Percentiles rank a stretch among this genome's conserved stretches.
Evolutionary conservation across 2,888 invertebrate species (phyloP).

Genomic region (Polyommatus icarus): DNA sequence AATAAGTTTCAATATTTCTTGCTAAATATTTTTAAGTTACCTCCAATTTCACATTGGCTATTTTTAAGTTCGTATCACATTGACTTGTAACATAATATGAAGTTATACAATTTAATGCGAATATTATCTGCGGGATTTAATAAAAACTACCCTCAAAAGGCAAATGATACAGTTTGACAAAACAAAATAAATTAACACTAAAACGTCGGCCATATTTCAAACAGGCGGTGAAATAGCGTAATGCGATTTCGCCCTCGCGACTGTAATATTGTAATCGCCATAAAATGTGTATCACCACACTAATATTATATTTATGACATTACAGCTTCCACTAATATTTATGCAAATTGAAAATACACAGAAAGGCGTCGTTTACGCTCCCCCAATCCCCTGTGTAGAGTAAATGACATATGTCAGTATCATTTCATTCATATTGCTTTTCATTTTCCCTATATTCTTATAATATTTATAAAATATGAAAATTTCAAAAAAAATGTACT

Average conservation of each 20-base stretch:
- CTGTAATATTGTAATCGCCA: conserved; percentile 77
- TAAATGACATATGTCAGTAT: conserved; percentile 62
- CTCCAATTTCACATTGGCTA: background rate
- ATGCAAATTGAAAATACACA: conserved; percentile 79
- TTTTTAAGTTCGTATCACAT: background rate
- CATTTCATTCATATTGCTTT: conserved; percentile 42
- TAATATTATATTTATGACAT: conserved; percentile 80
- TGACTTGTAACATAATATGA: background rate
- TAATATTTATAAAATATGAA: background rate
- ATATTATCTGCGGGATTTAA: conserved; percentile 5
- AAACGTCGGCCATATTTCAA: conserved; percentile 28
- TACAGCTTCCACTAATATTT: conserved; percentile 76
- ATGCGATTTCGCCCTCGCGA: conserved; percentile 55
- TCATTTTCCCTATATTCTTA: conserved; percentile 37
- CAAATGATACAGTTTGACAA: conserved; percentile 23
- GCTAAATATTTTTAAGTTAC: background rate
- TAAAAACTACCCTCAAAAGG: background rate
- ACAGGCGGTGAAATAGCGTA: conserved; percentile 43
- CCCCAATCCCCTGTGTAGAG: conserved; percentile 65
- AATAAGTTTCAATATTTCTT: background rate
- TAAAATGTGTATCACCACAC: conserved; percentile 78
- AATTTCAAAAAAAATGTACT: too few relatives aligned
- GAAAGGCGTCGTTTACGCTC: conserved; percentile 71
- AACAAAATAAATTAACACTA: conserved; percentile 29
- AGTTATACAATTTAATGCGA: background rate